These are phyloP conservation scores for Sitodiplosis mosellana DNA, from an alignment of 1,140 invertebrate genomes.

Conservation along the genomic window DNA sequence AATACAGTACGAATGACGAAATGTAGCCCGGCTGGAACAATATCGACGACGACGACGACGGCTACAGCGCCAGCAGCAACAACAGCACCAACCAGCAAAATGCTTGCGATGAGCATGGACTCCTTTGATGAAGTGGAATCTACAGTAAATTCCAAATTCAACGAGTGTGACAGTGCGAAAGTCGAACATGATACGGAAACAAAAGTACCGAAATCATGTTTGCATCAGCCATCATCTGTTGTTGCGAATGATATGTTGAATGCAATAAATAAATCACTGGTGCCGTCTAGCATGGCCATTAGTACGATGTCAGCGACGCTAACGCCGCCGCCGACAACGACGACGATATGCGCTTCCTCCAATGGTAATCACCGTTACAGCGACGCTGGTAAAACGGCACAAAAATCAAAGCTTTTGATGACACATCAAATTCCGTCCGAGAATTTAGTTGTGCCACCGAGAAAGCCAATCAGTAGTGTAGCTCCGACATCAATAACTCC, in stretches of 20 bases:
- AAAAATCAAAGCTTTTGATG: conserved; percentile 16
- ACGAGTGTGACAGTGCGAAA: conserved; percentile 4
- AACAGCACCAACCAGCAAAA: conserved; percentile 21
- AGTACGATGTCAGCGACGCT: no score
- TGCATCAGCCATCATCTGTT: conserved; percentile 32
- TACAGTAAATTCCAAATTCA: background rate
- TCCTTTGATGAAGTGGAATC: no score
- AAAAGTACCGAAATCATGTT: conserved; percentile 18
- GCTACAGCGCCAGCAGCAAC: conserved; percentile 20
- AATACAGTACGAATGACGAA: conserved; percentile 43
- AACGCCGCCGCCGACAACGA: no score
- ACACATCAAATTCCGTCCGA: conserved; percentile 11
- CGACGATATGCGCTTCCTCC: conserved; percentile 9
- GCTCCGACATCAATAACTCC: conserved; percentile 53
- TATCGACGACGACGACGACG: conserved; percentile 8
- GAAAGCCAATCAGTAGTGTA: conserved; percentile 65
- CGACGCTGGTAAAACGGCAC: conserved; percentile 7
- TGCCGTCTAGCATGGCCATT: conserved; percentile 11
- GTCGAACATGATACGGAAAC: conserved; percentile 10
- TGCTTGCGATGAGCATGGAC: background rate
- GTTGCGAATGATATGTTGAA: conserved; percentile 46
- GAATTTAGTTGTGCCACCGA: conserved; percentile 24
- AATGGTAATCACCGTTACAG: background rate
- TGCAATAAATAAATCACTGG: conserved; percentile 39
- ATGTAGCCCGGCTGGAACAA: background rate